A percentile compares a stretch with the other conserved stretches of the same genome.
Evolutionary conservation across 2,113 vertebrate genomes (phyloP).

Genomic region (Prunella fulvescens): DNA sequence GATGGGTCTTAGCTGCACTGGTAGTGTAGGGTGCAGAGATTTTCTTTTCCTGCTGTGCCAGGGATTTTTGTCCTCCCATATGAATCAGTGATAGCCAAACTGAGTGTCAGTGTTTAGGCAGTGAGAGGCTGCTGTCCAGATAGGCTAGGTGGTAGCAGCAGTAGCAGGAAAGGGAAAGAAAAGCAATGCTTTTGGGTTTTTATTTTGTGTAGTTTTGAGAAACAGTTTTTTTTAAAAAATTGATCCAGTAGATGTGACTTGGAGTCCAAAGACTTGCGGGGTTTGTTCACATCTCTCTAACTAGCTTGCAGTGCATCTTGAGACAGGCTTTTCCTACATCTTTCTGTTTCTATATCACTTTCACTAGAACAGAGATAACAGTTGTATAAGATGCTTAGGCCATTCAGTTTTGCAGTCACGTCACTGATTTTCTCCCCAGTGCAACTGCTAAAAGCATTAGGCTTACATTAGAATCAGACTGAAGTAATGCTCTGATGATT

Average conservation of each 20-base stretch:
- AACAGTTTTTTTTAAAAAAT: neutral
- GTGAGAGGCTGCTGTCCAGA: neutral
- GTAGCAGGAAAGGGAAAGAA: neutral
- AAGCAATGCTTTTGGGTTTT: neutral
- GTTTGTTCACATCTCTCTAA: neutral
- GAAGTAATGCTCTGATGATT: conserved; percentile 50
- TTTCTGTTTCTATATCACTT: neutral
- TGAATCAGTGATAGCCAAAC: neutral
- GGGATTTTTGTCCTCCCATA: neutral
- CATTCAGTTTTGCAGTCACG: neutral
- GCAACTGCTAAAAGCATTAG: conserved; percentile 36
- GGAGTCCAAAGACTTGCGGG: neutral
- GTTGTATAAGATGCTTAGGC: conserved; percentile 3
- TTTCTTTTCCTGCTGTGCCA: neutral
- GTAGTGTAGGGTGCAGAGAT: too few relatives aligned
- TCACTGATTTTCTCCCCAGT: neutral
- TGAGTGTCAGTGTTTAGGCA: neutral
- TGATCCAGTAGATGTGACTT: neutral
- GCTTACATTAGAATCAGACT: neutral
- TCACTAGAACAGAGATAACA: neutral
- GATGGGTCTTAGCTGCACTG: neutral
- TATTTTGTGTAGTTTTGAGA: neutral
- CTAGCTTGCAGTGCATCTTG: neutral
- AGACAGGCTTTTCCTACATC: neutral
- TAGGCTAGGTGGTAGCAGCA: neutral